phyloP scores from a whole-genome alignment of 2,797 vertebrate genomes.

The Dallia pectoralis region DNA sequence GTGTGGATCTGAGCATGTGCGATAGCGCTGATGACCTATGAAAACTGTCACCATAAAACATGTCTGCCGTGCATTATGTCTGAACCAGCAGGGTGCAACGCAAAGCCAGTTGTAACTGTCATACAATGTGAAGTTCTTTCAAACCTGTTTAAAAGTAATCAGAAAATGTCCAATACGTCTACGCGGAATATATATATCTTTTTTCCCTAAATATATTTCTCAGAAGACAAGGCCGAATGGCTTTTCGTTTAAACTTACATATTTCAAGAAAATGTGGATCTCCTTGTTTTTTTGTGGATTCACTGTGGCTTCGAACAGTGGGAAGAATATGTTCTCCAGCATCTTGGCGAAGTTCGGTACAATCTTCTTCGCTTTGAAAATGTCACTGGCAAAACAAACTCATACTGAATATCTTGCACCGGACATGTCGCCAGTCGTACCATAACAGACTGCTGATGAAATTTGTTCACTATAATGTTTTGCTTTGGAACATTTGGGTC shows the following conservation, averaged over 20 bases:
- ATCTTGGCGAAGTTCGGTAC: slow-evolving; percentile 89
- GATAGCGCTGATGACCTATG: too few relatives aligned
- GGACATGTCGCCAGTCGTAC: not conserved
- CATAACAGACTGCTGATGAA: not conserved
- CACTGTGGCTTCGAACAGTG: slow-evolving; percentile 91
- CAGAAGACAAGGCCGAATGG: not conserved
- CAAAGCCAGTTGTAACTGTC: not conserved
- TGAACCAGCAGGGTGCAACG: not conserved
- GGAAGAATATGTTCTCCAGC: slow-evolving; percentile 93
- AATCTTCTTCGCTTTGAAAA: slow-evolving; percentile 90
- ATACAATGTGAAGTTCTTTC: not conserved
- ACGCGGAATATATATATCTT: not conserved
- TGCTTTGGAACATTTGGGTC: not conserved
- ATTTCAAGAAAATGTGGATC: slow-evolving; percentile 89
- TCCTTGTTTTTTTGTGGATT: slow-evolving; percentile 88
- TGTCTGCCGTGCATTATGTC: not conserved
- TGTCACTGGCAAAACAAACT: slow-evolving; percentile 80
- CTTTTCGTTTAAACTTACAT: slow-evolving; percentile 75
- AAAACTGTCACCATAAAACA: not conserved
- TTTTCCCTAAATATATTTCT: not conserved
- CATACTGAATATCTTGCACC: not conserved
- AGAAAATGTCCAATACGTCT: not conserved
- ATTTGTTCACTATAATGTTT: not conserved
- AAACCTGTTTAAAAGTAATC: not conserved
- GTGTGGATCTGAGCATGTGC: not conserved